Conservation (phyloP, 2,888 invertebrate genomes). For the Scaptomyza reducta region DNA sequence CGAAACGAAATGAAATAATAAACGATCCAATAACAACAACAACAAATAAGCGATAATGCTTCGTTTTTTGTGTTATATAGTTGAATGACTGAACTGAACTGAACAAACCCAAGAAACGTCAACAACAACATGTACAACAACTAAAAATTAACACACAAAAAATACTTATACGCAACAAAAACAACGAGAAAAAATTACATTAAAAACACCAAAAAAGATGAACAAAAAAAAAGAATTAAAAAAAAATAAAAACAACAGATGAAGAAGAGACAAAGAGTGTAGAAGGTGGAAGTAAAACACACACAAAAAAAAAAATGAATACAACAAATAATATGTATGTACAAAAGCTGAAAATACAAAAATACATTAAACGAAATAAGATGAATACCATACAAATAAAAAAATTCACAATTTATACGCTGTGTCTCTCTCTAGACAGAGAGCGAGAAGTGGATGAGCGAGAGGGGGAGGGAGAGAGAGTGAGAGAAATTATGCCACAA, state of each 20-base stretch:
- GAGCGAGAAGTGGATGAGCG: background rate
- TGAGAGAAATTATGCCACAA: conserved; percentile 80
- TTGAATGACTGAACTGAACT: conserved; percentile 73
- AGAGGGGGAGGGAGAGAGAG: background rate
- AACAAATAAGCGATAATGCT: conserved; percentile 72
- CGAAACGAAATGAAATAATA: conserved; percentile 65
- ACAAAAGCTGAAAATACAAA: conserved; percentile 75
- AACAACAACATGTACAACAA: conserved; percentile 50
- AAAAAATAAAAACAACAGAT: conserved; percentile 61
- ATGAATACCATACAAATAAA: conserved; percentile 73
- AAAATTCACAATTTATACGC: conserved; percentile 69
- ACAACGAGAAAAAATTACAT: conserved; percentile 72
- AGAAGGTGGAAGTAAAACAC: conserved; percentile 13
- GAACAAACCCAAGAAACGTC: conserved; percentile 78
- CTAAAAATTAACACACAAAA: conserved; percentile 75
- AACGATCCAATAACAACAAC: conserved; percentile 39
- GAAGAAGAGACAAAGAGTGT: conserved; percentile 33
- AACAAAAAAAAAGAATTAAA: conserved; percentile 37
- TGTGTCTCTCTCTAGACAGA: conserved; percentile 30
- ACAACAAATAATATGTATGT: conserved; percentile 38
- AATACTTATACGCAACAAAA: conserved; percentile 74
- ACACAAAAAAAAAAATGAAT: background rate
- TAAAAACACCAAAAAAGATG: conserved; percentile 79
- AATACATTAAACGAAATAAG: conserved; percentile 80
- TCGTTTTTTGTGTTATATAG: conserved; percentile 59